A percentile compares a stretch with the other conserved stretches of the same genome.
Evolutionary conservation across 2,113 vertebrate species (phyloP).

Genomic region (Piprites chloris): DNA sequence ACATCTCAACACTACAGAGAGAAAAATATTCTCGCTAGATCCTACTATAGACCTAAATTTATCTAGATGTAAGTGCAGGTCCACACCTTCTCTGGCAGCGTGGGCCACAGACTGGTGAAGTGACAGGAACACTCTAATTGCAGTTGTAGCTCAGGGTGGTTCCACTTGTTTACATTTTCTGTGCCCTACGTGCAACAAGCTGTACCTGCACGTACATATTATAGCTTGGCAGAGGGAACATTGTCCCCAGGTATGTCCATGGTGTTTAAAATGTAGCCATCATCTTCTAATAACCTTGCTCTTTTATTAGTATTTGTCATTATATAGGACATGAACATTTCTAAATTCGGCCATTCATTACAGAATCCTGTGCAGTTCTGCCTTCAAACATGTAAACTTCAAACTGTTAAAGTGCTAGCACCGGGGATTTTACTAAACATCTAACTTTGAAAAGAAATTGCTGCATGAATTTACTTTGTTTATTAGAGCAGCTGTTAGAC

Average conservation of each 20-base stretch:
- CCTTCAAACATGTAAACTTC: rapidly evolving
- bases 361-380: neutral
- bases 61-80: neutral
- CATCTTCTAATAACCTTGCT: neutral
- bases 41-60: neutral
- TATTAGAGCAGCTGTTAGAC: neutral
- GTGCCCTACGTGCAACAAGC: too few species aligned
- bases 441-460: neutral
- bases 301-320: neutral
- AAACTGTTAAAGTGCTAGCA: neutral
- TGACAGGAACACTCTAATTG: too few species aligned
- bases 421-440: neutral
- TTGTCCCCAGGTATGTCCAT: rapidly evolving
- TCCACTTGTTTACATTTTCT: neutral
- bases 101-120: rapidly evolving
- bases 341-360: neutral
- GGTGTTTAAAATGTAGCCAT: neutral
- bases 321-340: rapidly evolving
- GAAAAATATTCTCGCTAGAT: neutral
- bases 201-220: rapidly evolving
- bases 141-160: rapidly evolving
- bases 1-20: neutral
- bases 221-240: neutral
- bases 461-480: neutral
- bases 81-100: neutral